phyloP scores from a whole-genome alignment of 2,888 invertebrate genomes.

The Orthonevra nobilis region DNA sequence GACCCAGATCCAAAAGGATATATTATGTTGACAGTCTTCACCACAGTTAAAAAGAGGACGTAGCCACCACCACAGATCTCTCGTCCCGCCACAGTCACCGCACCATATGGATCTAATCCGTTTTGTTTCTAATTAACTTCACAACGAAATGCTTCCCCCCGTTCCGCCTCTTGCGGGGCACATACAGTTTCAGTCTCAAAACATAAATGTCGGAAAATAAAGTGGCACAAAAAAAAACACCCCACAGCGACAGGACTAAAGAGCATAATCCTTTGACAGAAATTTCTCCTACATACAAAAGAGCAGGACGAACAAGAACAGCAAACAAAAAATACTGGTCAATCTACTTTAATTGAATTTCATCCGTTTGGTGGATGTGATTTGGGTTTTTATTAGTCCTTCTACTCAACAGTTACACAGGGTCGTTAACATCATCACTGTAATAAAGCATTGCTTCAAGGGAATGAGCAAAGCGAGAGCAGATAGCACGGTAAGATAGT shows the following conservation, averaged over 20 bases:
- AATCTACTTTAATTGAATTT: conserved; percentile 53
- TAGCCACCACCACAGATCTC: conserved; percentile 32
- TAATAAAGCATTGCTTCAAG: background rate
- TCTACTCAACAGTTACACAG: conserved; percentile 2
- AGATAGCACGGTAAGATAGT: background rate
- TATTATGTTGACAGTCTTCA: conserved; percentile 50
- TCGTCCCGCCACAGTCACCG: conserved; percentile 10
- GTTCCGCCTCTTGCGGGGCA: background rate
- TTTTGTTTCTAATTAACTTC: conserved; percentile 61
- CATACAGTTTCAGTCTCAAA: background rate
- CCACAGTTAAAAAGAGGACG: conserved; percentile 23
- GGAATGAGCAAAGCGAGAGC: too few species aligned
- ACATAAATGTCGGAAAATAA: conserved; percentile 4
- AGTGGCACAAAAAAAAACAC: conserved; percentile 4
- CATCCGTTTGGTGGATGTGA: conserved; percentile 36
- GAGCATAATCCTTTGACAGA: conserved; percentile 30
- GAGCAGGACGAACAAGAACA: background rate
- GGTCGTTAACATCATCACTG: conserved; percentile 13
- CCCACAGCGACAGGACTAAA: conserved; percentile 1
- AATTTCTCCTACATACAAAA: too few species aligned
- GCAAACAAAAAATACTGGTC: conserved; percentile 18
- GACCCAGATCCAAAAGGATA: conserved; percentile 27
- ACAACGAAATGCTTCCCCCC: background rate
- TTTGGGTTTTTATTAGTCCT: conserved; percentile 7
- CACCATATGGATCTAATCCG: conserved; percentile 49